phyloP scores from a whole-genome alignment of 2,888 invertebrate species.

The Dasypolia templi region DNA sequence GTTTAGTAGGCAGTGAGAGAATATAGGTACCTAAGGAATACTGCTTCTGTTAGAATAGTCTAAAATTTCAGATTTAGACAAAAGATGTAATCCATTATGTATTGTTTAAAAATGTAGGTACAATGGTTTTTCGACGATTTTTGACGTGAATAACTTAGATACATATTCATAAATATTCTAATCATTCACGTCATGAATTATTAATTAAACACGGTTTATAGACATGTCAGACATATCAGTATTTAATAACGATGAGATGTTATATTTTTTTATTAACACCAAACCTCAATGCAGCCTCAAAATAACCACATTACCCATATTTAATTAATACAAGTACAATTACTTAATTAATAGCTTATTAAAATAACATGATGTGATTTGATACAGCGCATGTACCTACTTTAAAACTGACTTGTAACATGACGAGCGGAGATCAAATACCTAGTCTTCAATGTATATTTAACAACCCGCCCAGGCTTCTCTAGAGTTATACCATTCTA shows the following conservation, averaged over 20 bases:
- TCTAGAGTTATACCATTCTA: neutral
- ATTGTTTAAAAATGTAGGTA: neutral
- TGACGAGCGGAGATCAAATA: neutral
- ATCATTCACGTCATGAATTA: constrained; percentile 2
- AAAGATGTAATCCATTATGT: neutral
- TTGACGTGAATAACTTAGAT: too few relatives aligned
- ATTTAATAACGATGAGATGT: neutral
- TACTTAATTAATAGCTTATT: neutral
- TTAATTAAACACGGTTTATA: too few relatives aligned
- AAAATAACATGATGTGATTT: neutral
- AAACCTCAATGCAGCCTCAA: neutral
- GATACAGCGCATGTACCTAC: neutral
- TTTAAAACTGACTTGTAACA: neutral
- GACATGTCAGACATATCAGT: too few relatives aligned
- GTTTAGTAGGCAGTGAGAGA: too few relatives aligned
- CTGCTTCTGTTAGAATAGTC: too few relatives aligned
- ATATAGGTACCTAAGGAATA: neutral
- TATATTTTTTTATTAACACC: constrained; percentile 27
- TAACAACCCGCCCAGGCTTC: neutral
- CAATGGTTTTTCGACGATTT: too few relatives aligned
- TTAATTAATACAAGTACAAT: constrained; percentile 13
- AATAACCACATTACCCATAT: constrained; percentile 6
- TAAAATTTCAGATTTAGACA: neutral
- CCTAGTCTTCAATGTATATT: neutral
- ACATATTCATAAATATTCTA: neutral